Evolutionary conservation across 2,888 invertebrate genomes (phyloP).

Genomic region (Zootermopsis nevadensis): DNA sequence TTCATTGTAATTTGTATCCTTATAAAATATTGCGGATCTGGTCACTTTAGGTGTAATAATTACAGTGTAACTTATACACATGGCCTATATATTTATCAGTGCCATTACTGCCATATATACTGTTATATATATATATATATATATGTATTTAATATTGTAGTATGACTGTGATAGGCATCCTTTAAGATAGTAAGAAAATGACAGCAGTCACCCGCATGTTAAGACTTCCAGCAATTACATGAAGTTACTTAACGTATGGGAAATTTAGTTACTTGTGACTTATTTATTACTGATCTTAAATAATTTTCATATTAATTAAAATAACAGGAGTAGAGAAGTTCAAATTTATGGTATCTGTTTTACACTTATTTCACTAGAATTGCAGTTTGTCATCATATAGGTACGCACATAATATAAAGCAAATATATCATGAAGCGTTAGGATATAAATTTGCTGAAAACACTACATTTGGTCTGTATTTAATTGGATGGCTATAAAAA

Average conservation of each 20-base stretch:
- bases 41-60: background rate
- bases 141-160: background rate
- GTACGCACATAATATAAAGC: no score
- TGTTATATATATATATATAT: slow-evolving; percentile 3
- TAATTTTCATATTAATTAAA: no score
- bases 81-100: background rate
- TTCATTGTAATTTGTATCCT: no score
- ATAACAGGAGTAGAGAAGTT: no score
- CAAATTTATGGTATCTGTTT: no score
- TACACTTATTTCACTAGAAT: no score
- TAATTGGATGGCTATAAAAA: no score
- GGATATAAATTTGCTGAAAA: no score
- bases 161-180: slow-evolving; percentile 4
- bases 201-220: background rate
- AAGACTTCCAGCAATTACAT: background rate
- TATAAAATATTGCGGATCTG: background rate
- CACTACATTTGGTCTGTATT: no score
- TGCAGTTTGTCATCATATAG: no score
- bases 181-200: slow-evolving; percentile 3
- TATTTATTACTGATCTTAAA: no score
- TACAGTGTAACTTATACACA: background rate
- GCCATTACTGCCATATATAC: slow-evolving; percentile 16
- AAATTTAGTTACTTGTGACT: background rate
- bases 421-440: no score
- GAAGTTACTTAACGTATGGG: background rate